Evolutionary conservation across 2,888 invertebrate genomes (phyloP).

Genomic region (Mayetiola destructor): DNA sequence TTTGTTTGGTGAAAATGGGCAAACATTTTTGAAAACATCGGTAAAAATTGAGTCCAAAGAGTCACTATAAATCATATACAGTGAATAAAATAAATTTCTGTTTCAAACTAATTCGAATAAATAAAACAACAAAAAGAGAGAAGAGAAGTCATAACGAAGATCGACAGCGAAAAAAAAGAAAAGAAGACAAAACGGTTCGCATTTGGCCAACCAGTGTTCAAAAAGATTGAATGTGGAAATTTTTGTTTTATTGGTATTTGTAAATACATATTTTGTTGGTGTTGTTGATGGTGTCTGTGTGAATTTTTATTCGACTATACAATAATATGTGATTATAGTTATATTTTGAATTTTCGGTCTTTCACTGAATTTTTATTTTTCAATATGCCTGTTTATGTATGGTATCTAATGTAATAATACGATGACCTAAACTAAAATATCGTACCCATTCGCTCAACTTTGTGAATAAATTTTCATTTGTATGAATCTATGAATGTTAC

Average conservation of each 20-base stretch:
- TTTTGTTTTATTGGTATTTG: neutral
- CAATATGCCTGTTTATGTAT: neutral
- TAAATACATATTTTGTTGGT: no score
- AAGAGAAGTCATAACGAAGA: neutral
- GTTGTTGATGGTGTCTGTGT: neutral
- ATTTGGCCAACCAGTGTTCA: neutral
- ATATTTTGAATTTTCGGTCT: no score
- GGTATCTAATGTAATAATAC: neutral
- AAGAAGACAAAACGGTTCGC: slow-evolving; percentile 1
- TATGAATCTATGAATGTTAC: no score
- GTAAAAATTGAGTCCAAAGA: no score
- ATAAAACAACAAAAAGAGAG: neutral
- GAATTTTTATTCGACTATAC: no score
- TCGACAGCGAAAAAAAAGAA: no score
- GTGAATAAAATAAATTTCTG: neutral
- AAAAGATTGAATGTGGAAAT: neutral
- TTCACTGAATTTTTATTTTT: no score
- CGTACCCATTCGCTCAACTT: slow-evolving; percentile 1
- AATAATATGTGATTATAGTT: no score
- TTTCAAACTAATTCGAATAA: neutral
- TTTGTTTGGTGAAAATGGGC: no score
- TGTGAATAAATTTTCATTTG: no score
- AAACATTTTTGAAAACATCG: no score
- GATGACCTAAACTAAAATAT: slow-evolving; percentile 11
- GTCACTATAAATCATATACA: no score